A percentile compares a stretch with the other conserved stretches of the same genome.
Conservation (phyloP, 1,140 invertebrate genomes). For the Drosophila orena region DNA sequence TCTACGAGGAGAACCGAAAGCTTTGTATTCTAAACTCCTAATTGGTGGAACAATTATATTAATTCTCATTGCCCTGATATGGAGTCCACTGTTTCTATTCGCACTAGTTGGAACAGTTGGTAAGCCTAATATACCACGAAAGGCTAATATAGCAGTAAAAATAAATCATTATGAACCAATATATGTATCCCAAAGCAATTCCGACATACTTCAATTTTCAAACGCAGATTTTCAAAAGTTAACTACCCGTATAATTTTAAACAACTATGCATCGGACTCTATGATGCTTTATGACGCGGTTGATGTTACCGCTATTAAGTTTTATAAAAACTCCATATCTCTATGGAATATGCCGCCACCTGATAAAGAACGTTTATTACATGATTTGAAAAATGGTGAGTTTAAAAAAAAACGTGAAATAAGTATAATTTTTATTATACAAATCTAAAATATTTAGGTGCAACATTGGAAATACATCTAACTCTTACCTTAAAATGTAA, state of each 20-base stretch:
- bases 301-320: constrained; percentile 92
- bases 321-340: constrained; percentile 93
- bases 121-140: constrained; percentile 92
- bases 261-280: constrained; percentile 91
- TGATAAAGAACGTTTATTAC: constrained; percentile 89
- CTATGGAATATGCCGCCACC: constrained; percentile 97
- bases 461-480: constrained; percentile 40
- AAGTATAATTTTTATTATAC: not conserved
- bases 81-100: constrained; percentile 98
- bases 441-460: constrained; percentile 13
- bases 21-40: constrained; percentile 93
- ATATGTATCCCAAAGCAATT: constrained; percentile 88
- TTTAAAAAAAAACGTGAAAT: not conserved
- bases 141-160: constrained; percentile 92
- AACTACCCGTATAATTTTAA: constrained; percentile 49
- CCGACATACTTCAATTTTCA: constrained; percentile 55
- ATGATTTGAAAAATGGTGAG: constrained; percentile 85
- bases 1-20: constrained; percentile 92
- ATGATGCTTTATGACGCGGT: constrained; percentile 93
- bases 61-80: constrained; percentile 96
- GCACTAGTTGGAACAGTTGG: constrained; percentile 97
- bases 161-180: constrained; percentile 95
- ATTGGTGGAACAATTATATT: constrained; percentile 95
- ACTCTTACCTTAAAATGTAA: constrained; percentile 41
- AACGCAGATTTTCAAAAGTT: constrained; percentile 39